Evolutionary conservation across 2,888 invertebrate genomes (phyloP).

Genomic region (Leptopilina drosophilae): DNA sequence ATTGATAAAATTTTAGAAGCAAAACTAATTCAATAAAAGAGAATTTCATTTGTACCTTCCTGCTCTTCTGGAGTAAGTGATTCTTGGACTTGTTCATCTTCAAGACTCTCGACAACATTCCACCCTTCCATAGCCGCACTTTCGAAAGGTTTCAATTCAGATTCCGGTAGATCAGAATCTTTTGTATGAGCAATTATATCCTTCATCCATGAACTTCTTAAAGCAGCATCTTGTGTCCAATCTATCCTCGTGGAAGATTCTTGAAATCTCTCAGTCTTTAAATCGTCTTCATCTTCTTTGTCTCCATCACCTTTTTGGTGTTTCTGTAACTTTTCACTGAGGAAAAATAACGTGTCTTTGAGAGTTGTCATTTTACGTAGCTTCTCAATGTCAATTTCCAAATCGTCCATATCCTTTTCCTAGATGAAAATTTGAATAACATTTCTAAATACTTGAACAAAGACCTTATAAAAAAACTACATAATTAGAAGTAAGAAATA

Average conservation of each 20-base stretch:
- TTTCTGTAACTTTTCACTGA: slow-evolving; percentile 62
- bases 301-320: slow-evolving; percentile 56
- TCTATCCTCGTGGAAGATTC: slow-evolving; percentile 28
- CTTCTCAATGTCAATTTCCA: slow-evolving; percentile 60
- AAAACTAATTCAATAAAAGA: not conserved
- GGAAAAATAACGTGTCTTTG: slow-evolving; percentile 63
- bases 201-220: slow-evolving; percentile 63
- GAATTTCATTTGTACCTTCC: slow-evolving; percentile 79
- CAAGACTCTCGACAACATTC: slow-evolving; percentile 58
- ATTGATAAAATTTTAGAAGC: too few relatives aligned
- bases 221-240: slow-evolving; percentile 38
- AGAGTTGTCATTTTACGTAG: slow-evolving; percentile 64
- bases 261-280: slow-evolving; percentile 32
- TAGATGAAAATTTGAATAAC: not conserved
- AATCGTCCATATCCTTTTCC: slow-evolving; percentile 46
- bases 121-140: slow-evolving; percentile 59
- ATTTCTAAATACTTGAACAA: too few relatives aligned
- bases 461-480: not conserved
- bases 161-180: slow-evolving; percentile 55
- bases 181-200: slow-evolving; percentile 60
- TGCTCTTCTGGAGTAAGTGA: slow-evolving; percentile 82
- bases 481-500: too few relatives aligned
- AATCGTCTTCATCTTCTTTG: slow-evolving; percentile 48
- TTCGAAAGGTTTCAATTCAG: slow-evolving; percentile 50
- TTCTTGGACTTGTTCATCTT: slow-evolving; percentile 79